Evolutionary conservation across 2,888 invertebrate species (phyloP).

Genomic region (Cerceris rybyensis): DNA sequence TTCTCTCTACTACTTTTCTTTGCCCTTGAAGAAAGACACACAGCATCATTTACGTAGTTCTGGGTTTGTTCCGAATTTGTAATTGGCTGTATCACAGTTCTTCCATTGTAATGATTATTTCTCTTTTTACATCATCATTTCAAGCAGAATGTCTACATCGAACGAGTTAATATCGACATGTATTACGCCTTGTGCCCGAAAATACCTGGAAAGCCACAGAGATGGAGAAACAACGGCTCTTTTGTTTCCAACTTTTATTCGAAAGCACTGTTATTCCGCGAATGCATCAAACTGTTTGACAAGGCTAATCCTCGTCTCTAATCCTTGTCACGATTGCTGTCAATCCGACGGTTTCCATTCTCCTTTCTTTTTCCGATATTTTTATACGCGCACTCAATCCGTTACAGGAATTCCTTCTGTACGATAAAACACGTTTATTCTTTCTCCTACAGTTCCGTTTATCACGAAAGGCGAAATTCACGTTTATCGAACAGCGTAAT

Average conservation of each 20-base stretch:
- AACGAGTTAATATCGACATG: no score
- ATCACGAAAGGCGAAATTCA: no score
- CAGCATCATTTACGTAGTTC: no score
- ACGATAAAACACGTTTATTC: not conserved
- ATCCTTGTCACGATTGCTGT: slow-evolving; percentile 15
- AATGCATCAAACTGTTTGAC: not conserved
- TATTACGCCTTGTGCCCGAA: no score
- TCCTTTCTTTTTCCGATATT: slow-evolving; percentile 15
- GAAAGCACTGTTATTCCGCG: not conserved
- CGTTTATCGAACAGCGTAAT: no score
- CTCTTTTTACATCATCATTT: no score
- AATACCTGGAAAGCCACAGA: not conserved
- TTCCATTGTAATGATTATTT: no score
- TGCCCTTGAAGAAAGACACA: no score
- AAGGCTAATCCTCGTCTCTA: slow-evolving; percentile 7
- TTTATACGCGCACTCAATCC: not conserved
- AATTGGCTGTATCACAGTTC: no score
- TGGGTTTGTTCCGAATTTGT: no score
- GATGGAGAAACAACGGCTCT: not conserved
- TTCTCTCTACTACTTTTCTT: no score
- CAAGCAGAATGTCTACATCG: no score
- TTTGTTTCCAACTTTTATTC: not conserved
- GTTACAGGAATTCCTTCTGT: not conserved
- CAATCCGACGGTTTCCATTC: slow-evolving; percentile 8
- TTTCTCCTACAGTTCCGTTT: not conserved